A percentile compares a stretch with the other conserved stretches of the same genome.
Evolutionary conservation across 2,797 vertebrate genomes (phyloP).

Genomic region (Ctenosaura bakeri): DNA sequence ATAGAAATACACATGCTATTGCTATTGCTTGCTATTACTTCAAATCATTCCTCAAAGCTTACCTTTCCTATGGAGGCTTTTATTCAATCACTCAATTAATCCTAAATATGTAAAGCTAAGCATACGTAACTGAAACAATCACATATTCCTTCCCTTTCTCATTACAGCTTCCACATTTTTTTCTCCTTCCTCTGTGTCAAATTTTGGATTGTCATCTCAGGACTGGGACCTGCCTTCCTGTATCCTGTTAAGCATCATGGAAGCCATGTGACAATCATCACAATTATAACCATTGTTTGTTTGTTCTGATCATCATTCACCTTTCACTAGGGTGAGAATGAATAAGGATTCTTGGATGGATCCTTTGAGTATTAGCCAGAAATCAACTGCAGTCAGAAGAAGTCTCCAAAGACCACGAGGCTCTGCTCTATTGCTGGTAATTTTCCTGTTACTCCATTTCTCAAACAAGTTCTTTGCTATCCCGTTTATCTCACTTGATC

Average conservation of each 20-base stretch:
- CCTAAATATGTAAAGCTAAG: too few relatives aligned
- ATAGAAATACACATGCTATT: too few relatives aligned
- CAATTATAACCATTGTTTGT: conserved; percentile 39
- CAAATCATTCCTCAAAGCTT: too few relatives aligned
- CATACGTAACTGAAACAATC: too few relatives aligned
- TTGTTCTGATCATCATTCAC: conserved; percentile 57
- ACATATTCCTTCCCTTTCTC: too few relatives aligned
- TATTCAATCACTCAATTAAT: too few relatives aligned
- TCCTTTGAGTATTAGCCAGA: neutral
- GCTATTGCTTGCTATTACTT: too few relatives aligned
- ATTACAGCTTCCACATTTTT: too few relatives aligned
- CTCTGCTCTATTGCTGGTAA: conserved; percentile 35
- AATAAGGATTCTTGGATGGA: conserved; percentile 38
- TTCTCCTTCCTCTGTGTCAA: too few relatives aligned
- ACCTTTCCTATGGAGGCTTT: neutral
- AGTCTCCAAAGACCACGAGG: conserved; percentile 34
- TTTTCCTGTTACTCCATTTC: conserved; percentile 52
- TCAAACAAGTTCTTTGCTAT: conserved; percentile 23
- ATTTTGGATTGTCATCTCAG: too few relatives aligned
- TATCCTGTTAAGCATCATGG: neutral
- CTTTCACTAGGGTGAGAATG: neutral
- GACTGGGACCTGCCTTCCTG: too few relatives aligned
- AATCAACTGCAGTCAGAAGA: conserved; percentile 13
- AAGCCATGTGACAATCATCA: neutral
- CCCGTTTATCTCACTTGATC: conserved; percentile 28